phyloP scores from a whole-genome alignment of 2,797 vertebrate species.

The Acanthopagrus latus region DNA sequence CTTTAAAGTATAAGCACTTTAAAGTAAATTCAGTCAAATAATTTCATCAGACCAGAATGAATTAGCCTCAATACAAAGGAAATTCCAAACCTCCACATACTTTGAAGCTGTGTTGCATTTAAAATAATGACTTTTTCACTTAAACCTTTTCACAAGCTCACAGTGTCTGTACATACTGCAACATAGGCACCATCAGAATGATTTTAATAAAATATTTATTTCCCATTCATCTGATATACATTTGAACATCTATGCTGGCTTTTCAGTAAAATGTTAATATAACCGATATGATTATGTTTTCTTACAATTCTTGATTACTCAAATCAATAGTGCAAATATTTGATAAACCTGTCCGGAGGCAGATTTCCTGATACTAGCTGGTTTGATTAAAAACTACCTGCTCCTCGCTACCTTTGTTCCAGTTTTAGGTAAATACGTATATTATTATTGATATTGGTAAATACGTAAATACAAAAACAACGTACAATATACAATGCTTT shows the following conservation, averaged over 20 bases:
- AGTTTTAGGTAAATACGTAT: constrained; percentile 20
- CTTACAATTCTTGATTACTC: constrained; percentile 13
- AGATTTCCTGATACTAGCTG: not conserved
- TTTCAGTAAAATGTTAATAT: constrained; percentile 15
- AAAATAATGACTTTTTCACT: not conserved
- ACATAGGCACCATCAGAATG: not conserved
- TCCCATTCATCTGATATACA: constrained; percentile 15
- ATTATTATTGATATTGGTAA: constrained; percentile 13
- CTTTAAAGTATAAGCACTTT: too few species aligned
- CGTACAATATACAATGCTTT: constrained; percentile 8
- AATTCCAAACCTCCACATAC: not conserved
- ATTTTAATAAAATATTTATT: constrained; percentile 49
- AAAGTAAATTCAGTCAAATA: constrained; percentile 5
- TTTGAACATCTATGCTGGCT: constrained; percentile 25
- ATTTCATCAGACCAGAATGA: not conserved
- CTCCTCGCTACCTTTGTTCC: constrained; percentile 9
- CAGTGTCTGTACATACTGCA: not conserved
- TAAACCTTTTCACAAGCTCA: not conserved
- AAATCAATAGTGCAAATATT: constrained; percentile 44
- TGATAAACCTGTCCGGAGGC: not conserved
- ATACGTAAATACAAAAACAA: not conserved
- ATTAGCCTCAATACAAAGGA: not conserved
- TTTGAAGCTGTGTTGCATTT: not conserved
- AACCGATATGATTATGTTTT: constrained; percentile 3
- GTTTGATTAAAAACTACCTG: constrained; percentile 11